Conservation (phyloP, 2,888 invertebrate species). For the Pogonocherus hispidulus region DNA sequence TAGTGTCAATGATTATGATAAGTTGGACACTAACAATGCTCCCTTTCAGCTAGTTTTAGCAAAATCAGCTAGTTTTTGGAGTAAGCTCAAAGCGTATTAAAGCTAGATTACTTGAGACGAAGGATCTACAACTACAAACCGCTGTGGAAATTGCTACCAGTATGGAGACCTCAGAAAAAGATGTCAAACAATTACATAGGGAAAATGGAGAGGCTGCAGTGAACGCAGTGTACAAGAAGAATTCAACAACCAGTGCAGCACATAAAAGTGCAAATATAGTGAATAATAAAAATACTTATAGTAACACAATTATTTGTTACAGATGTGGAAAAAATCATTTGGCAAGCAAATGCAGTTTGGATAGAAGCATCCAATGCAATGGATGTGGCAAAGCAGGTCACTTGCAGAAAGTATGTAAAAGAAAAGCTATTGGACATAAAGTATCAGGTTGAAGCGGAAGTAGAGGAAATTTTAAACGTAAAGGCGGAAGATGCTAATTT, state of each 20-base stretch:
- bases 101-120: too few species aligned
- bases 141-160: conserved; percentile 52
- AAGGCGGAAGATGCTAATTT: conserved; percentile 18
- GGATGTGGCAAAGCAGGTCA: conserved; percentile 18
- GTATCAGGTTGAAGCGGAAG: conserved; percentile 4
- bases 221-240: conserved; percentile 44
- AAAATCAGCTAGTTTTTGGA: too few species aligned
- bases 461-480: conserved; percentile 21
- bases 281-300: neutral
- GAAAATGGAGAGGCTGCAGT: conserved; percentile 30
- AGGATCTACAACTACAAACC: conserved; percentile 43
- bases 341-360: conserved; percentile 28
- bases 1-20: too few species aligned
- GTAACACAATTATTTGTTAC: neutral
- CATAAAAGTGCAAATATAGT: neutral
- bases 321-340: neutral
- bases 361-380: conserved; percentile 5
- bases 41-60: too few species aligned
- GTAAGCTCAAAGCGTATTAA: too few species aligned
- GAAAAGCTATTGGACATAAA: too few species aligned
- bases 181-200: neutral
- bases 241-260: neutral
- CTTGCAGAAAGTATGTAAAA: conserved; percentile 25
- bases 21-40: too few species aligned
- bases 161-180: conserved; percentile 46